Evolutionary conservation across 2,113 vertebrate genomes (phyloP), one percentile per base, ranked within the genome.

Genomic region (Triplophysa rosa): DNA sequence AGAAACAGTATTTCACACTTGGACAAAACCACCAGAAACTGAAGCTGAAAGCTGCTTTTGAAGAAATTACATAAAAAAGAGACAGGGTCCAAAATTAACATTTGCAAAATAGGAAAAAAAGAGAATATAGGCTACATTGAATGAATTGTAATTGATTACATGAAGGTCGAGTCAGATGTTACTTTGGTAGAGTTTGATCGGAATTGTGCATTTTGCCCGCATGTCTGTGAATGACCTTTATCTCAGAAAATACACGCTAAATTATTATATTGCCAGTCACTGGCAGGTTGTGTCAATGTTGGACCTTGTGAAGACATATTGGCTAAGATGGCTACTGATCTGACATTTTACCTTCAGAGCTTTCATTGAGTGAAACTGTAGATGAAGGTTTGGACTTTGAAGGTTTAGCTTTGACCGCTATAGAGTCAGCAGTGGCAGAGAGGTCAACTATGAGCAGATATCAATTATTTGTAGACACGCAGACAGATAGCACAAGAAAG

Each of bases 401-500:
- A 81, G 85, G 58, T 85, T 92, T 94, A 84, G 71, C 19, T 88
- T 93, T 90, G 79, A 88, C 89, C 91, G 92, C 94, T 91, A 91
- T 93, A 86, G 89, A 91, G 87, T 93, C 90, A 90, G 86, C 84
- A 83, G 85, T 88, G 85, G 88, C 85, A 80, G 90, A 90, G 82
- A 91, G 84, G 86, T 80, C 88, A 81, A 90, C 90, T 88, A 85
- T 86, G 87, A 90, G 85, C 62, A 86, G 81, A 87, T 84, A 83
- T 89, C 89, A 66, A 90, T 58, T n/a, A 58, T 52, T 52, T n/a
- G 54, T 80, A 40, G 87, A 67, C 58, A 75, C 70, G 81, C 42
- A 77, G 12, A 12, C 86, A 40, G 84, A 65, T 75, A 13, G 24
- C 11, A 49, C 1, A 4, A 21, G 67, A 7, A 42, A 14, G 2